Evolutionary conservation across 2,797 vertebrate genomes (phyloP).

Genomic region (Oryzias sinensis): DNA sequence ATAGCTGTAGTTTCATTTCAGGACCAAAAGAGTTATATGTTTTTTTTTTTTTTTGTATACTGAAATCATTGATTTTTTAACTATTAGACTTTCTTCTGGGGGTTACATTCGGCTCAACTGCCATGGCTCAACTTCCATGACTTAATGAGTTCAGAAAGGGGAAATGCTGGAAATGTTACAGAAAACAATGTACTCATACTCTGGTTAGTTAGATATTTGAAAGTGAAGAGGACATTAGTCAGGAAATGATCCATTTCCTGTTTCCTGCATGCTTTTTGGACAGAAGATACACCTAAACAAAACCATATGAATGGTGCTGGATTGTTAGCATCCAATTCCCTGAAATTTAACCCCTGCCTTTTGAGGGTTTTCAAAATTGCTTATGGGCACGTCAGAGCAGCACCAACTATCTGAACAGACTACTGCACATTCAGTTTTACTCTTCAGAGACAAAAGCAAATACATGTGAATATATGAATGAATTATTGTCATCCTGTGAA

Average conservation of each 20-base stretch:
- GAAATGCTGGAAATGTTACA: neutral
- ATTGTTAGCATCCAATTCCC: constrained; percentile 4
- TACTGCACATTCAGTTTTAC: constrained; percentile 5
- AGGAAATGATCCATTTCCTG: constrained; percentile 13
- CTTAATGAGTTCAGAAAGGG: neutral
- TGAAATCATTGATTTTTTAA: constrained; percentile 25
- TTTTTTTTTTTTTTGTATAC: constrained; percentile 16
- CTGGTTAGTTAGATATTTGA: neutral
- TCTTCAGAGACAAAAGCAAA: constrained; percentile 1
- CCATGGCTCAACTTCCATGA: too few relatives aligned
- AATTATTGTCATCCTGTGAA: neutral
- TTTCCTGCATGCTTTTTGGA: constrained; percentile 15
- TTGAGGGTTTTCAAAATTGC: constrained; percentile 27
- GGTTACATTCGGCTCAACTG: too few relatives aligned
- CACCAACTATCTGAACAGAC: neutral
- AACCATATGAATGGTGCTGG: constrained; percentile 1
- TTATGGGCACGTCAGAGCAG: constrained; percentile 40
- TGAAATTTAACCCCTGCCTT: too few relatives aligned
- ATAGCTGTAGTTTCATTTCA: neutral
- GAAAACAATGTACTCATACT: too few relatives aligned
- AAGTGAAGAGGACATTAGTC: neutral
- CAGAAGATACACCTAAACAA: constrained; percentile 1
- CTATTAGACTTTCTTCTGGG: constrained; percentile 11
- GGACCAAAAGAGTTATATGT: neutral
- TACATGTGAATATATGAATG: neutral